These are phyloP conservation scores for Paguma larvata DNA, from an alignment of 2,797 vertebrate genomes.

Conservation along the genomic window DNA sequence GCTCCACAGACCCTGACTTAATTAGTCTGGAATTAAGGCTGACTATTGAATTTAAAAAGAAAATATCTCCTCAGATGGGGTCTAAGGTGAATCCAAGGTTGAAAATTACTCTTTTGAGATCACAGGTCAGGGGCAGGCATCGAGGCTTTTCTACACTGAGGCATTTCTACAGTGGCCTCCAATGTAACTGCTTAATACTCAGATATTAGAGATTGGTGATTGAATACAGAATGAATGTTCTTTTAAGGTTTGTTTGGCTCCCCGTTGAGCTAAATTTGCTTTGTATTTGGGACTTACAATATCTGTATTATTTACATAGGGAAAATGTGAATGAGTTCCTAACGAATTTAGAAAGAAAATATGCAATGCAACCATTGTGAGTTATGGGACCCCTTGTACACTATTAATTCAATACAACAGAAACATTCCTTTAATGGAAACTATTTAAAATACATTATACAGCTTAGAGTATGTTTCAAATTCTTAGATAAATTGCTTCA, in stretches of 20 bases:
- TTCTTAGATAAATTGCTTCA: conserved; percentile 15
- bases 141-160: no score
- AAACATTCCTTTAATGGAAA: background rate
- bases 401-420: background rate
- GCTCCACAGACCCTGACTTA: background rate
- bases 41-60: background rate
- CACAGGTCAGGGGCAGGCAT: background rate
- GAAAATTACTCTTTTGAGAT: background rate
- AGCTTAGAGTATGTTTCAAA: background rate
- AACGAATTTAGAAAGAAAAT: background rate
- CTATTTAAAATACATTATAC: background rate
- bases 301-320: background rate
- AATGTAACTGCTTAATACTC: background rate
- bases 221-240: background rate
- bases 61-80: background rate
- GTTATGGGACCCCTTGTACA: background rate
- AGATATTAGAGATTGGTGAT: background rate
- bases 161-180: background rate
- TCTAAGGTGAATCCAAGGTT: background rate
- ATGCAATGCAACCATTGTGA: background rate
- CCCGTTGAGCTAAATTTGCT: background rate
- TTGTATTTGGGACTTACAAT: background rate
- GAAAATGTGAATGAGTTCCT: background rate
- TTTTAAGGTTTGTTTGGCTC: background rate
- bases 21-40: background rate